Conservation (phyloP, 2,797 vertebrate species). For the Periparus ater region DNA sequence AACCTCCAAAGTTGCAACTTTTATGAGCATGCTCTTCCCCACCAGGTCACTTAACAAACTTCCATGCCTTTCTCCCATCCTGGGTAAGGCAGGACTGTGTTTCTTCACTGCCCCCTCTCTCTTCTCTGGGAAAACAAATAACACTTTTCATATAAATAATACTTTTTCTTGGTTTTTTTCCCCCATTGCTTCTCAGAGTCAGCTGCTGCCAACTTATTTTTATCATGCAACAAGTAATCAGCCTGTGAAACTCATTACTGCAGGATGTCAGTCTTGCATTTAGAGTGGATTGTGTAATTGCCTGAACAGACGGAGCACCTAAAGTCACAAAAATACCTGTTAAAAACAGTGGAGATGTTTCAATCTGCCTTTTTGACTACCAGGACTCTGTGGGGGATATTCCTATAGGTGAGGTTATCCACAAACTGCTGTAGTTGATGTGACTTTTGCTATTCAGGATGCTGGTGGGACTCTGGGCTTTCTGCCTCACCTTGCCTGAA, state of each 20-base stretch:
- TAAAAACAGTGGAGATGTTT: not conserved
- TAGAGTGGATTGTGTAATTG: not conserved
- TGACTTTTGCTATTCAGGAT: not conserved
- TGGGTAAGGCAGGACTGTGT: accelerated
- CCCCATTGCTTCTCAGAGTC: not conserved
- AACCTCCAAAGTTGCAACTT: not conserved
- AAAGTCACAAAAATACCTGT: not conserved
- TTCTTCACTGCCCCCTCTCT: not conserved
- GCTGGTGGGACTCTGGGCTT: not conserved
- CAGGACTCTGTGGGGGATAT: not conserved
- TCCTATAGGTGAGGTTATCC: not conserved
- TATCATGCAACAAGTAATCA: not conserved
- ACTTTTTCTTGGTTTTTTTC: not conserved
- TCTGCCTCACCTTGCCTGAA: not conserved
- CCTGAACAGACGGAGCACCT: not conserved
- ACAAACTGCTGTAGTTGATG: not conserved
- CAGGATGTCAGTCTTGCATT: not conserved
- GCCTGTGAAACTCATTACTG: not conserved
- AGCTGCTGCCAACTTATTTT: not conserved
- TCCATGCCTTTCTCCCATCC: not conserved
- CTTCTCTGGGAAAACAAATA: not conserved
- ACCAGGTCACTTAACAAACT: slow-evolving; percentile 6
- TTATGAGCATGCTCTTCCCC: not conserved
- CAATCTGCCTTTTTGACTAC: not conserved
- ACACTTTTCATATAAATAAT: too few species aligned